A percentile compares a stretch with the other conserved stretches of the same genome.
These are phyloP conservation scores for Hydrotaea diabolus DNA, from an alignment of 2,888 invertebrate species.

Conservation along the genomic window DNA sequence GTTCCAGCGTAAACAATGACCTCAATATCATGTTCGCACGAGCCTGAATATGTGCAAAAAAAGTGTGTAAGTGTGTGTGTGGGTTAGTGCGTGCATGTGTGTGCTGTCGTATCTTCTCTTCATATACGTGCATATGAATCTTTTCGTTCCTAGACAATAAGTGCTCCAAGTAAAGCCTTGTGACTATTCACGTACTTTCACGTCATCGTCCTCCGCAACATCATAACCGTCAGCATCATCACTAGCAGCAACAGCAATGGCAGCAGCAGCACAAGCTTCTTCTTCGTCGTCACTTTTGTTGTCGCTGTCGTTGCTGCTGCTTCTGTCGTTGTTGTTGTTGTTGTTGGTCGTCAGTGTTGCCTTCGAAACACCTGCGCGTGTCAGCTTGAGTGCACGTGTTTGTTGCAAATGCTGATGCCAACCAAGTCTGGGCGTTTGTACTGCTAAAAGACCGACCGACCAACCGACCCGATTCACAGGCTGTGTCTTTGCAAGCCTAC, in stretches of 20 bases:
- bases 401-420: conserved; percentile 56
- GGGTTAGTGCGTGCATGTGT: conserved; percentile 42
- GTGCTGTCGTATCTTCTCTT: neutral
- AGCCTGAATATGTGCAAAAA: neutral
- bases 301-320: neutral
- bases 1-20: conserved; percentile 64
- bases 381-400: conserved; percentile 65
- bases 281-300: neutral
- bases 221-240: neutral
- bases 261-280: neutral
- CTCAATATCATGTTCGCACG: conserved; percentile 57
- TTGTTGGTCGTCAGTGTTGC: conserved; percentile 17
- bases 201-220: neutral
- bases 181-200: conserved; percentile 34
- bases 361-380: conserved; percentile 65
- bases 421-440: conserved; percentile 14
- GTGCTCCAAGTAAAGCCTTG: conserved; percentile 52
- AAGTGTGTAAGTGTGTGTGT: too few species aligned
- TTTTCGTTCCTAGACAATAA: conserved; percentile 59
- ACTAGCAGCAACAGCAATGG: neutral
- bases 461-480: neutral
- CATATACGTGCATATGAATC: conserved; percentile 36
- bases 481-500: conserved; percentile 29
- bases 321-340: conserved; percentile 12
- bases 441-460: neutral